phyloP scores from a whole-genome alignment of 2,113 vertebrate genomes.

The Poicephalus meyeri region DNA sequence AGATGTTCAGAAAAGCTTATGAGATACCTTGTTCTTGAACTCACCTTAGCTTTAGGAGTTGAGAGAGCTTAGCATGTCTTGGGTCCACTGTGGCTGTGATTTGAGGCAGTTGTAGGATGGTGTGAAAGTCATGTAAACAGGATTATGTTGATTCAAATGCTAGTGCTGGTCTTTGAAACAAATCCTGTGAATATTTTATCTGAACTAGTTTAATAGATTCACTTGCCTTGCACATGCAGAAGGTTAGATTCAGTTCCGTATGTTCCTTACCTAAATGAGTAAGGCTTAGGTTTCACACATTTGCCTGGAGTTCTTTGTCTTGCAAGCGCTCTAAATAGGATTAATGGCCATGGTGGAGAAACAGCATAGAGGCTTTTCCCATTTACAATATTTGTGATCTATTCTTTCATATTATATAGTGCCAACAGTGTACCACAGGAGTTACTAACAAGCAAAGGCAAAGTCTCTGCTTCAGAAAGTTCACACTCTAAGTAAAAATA shows the following conservation, averaged over 20 bases:
- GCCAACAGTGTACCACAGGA: background rate
- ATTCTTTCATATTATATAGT: background rate
- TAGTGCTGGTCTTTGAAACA: background rate
- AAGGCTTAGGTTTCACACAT: background rate
- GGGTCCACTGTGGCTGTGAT: background rate
- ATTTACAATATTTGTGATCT: background rate
- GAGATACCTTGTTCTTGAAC: background rate
- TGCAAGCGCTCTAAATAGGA: background rate
- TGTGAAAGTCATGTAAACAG: background rate
- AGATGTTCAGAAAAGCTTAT: background rate
- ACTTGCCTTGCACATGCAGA: background rate
- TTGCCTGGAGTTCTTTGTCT: background rate
- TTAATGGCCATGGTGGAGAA: background rate
- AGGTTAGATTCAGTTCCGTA: background rate
- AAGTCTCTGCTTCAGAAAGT: background rate
- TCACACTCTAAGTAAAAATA: background rate
- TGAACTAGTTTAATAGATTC: background rate
- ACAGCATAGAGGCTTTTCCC: background rate
- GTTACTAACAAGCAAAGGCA: background rate
- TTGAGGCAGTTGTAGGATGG: background rate
- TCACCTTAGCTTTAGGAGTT: background rate
- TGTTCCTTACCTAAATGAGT: background rate
- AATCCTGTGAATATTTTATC: background rate
- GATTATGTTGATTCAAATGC: background rate
- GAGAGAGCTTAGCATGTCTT: background rate